These are phyloP conservation scores for Condylostylus longicornis DNA, from an alignment of 1,140 invertebrate genomes.

Conservation along the genomic window DNA sequence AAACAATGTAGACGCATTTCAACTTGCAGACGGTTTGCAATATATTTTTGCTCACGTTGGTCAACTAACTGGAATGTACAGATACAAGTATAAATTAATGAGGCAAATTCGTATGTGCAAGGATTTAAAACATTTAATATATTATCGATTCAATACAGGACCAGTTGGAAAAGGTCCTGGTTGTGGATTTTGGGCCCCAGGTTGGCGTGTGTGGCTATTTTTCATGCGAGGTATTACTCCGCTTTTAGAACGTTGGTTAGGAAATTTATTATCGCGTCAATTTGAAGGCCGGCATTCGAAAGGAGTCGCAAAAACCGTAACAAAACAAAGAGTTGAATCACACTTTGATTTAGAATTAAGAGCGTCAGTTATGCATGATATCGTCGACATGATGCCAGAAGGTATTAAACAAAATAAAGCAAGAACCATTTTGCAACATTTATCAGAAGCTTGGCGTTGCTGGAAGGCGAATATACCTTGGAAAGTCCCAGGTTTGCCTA, in stretches of 20 bases:
- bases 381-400: constrained; percentile 99
- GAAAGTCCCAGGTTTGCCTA: constrained; percentile 98
- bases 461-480: constrained; percentile 99
- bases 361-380: constrained; percentile 99
- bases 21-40: constrained; percentile 96
- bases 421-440: constrained; percentile 93
- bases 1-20: constrained; percentile 98
- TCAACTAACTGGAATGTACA: constrained; percentile 98
- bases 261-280: constrained; percentile 92
- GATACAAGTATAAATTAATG: constrained; percentile 99
- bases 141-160: constrained; percentile 98
- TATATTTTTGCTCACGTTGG: constrained; percentile 99
- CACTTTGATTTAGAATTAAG: constrained; percentile 98
- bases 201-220: constrained; percentile 99
- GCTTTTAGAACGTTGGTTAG: constrained; percentile 92
- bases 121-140: constrained; percentile 97
- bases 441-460: constrained; percentile 98
- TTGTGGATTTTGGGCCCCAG: constrained; percentile 98
- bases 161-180: constrained; percentile 98
- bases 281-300: constrained; percentile 99
- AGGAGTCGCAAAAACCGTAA: constrained; percentile 98
- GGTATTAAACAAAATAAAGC: constrained; percentile 99
- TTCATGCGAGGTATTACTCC: constrained; percentile 99
- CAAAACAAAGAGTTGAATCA: constrained; percentile 97
- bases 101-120: constrained; percentile 99